phyloP scores from a whole-genome alignment of 2,888 invertebrate species.

The Fragum fragum region DNA sequence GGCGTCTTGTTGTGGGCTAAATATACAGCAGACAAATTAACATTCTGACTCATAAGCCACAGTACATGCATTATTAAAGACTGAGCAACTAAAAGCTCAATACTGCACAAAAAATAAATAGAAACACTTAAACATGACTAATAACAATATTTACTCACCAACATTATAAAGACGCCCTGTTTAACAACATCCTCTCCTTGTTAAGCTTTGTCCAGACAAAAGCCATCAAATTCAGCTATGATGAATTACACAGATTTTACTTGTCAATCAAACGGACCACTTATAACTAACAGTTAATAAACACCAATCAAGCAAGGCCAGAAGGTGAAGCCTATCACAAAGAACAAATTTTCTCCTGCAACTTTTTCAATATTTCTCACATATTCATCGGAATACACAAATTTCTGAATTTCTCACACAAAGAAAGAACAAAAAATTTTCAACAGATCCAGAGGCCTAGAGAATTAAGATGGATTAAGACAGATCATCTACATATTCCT shows the following conservation, averaged over 20 bases:
- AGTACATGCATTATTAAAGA: too few species aligned
- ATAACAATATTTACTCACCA: too few species aligned
- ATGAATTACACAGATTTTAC: constrained; percentile 18
- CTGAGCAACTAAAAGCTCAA: too few species aligned
- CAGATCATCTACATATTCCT: too few species aligned
- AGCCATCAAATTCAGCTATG: constrained; percentile 13
- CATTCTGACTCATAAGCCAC: too few species aligned
- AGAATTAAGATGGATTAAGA: too few species aligned
- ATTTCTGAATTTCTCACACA: background rate
- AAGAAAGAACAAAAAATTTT: too few species aligned
- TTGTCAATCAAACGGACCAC: constrained; percentile 26
- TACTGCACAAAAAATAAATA: too few species aligned
- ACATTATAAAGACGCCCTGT: background rate
- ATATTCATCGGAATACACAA: background rate
- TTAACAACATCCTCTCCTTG: background rate
- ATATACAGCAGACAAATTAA: too few species aligned
- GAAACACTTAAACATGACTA: too few species aligned
- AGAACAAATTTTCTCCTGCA: background rate
- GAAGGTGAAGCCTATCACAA: background rate
- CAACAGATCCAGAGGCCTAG: too few species aligned
- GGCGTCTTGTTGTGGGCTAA: too few species aligned
- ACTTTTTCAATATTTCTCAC: background rate
- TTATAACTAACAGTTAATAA: constrained; percentile 8
- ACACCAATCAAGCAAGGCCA: constrained; percentile 6
- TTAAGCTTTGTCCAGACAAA: constrained; percentile 10